Evolutionary conservation across 2,888 invertebrate species (phyloP).

Genomic region (Opisthograptis luteolata): DNA sequence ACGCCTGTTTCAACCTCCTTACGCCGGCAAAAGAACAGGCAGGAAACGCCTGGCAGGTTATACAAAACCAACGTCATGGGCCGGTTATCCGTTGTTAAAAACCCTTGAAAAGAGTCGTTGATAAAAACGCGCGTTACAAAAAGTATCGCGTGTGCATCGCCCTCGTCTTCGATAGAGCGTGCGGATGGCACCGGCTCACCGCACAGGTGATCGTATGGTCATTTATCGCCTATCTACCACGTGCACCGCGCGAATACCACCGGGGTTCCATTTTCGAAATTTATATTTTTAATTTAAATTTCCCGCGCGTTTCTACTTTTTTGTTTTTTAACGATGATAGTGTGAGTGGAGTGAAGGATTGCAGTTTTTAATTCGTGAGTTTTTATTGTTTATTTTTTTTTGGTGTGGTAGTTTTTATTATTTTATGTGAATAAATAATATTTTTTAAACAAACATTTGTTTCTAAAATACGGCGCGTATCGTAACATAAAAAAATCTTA

Average conservation of each 20-base stretch:
- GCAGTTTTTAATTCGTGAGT: conserved; percentile 22
- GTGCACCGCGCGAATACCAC: conserved; percentile 58
- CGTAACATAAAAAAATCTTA: no score
- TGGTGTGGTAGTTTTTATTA: background rate
- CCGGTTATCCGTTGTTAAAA: no score
- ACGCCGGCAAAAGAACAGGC: no score
- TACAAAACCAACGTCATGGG: no score
- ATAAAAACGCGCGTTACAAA: conserved; percentile 8
- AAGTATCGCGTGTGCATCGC: conserved; percentile 32
- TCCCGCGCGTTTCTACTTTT: conserved; percentile 26
- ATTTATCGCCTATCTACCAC: conserved; percentile 67
- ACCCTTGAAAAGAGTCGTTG: background rate
- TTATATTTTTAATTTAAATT: conserved; percentile 21
- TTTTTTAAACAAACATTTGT: no score
- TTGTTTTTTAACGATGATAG: conserved; percentile 31
- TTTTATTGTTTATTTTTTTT: conserved; percentile 16
- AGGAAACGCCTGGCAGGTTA: no score
- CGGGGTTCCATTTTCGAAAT: conserved; percentile 33
- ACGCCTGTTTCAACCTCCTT: no score
- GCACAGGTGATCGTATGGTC: conserved; percentile 65
- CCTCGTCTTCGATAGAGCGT: conserved; percentile 20
- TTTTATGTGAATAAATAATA: background rate
- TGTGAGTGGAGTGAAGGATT: conserved; percentile 38
- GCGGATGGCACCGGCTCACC: conserved; percentile 38
- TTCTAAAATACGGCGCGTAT: no score